phyloP scores from a whole-genome alignment of 2,113 vertebrate genomes.

The Polypterus bichir region DNA sequence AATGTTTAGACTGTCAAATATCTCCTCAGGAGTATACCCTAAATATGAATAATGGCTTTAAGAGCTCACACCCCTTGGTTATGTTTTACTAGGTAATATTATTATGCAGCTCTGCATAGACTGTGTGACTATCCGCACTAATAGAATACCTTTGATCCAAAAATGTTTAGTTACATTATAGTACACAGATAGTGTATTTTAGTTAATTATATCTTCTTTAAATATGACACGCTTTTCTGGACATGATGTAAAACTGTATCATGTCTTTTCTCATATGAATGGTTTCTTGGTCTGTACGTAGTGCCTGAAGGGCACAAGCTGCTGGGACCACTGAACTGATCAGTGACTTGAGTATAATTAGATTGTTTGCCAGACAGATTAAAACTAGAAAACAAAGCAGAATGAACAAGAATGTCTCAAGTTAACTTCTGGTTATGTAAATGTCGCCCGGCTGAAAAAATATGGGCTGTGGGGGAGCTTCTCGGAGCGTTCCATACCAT shows the following conservation, averaged over 20 bases:
- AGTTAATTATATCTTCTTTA: too few species aligned
- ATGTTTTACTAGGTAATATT: too few species aligned
- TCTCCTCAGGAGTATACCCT: too few species aligned
- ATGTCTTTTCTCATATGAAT: background rate
- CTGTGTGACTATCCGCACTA: too few species aligned
- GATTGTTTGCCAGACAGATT: conserved; percentile 12
- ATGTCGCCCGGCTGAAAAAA: conserved; percentile 14
- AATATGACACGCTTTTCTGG: background rate
- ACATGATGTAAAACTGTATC: conserved; percentile 2
- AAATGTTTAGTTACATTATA: too few species aligned
- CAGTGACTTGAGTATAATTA: conserved; percentile 10
- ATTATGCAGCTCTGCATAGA: too few species aligned
- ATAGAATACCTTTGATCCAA: too few species aligned
- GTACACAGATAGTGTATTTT: too few species aligned
- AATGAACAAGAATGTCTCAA: conserved; percentile 9
- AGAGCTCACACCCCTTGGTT: too few species aligned
- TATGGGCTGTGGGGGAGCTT: background rate
- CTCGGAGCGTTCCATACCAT: too few species aligned
- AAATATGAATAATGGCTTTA: too few species aligned
- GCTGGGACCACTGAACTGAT: conserved; percentile 7
- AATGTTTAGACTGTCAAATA: too few species aligned
- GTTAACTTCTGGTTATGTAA: conserved; percentile 9
- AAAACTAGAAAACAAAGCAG: conserved; percentile 13
- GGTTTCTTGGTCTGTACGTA: background rate
- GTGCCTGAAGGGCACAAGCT: background rate